Evolutionary conservation across 2,797 vertebrate species (phyloP).

Genomic region (Geotrypetes seraphini): DNA sequence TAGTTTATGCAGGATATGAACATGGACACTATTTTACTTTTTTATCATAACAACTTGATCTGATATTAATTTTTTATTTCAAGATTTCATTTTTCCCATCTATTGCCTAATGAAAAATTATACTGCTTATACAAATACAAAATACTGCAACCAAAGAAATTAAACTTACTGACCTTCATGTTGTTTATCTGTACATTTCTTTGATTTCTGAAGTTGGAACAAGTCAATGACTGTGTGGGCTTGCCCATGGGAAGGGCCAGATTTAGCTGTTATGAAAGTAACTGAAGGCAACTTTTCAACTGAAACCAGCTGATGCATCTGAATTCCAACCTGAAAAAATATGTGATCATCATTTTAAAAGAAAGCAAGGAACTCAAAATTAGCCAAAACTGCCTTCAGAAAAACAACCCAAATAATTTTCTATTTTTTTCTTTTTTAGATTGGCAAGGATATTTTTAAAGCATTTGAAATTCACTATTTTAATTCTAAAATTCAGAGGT

Average conservation of each 20-base stretch:
- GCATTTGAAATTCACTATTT: too few relatives aligned
- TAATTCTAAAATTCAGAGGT: too few relatives aligned
- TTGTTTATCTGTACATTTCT: constrained; percentile 40
- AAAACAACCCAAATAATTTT: too few relatives aligned
- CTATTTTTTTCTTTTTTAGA: too few relatives aligned
- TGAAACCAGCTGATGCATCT: constrained; percentile 79
- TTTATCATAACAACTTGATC: too few relatives aligned
- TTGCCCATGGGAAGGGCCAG: constrained; percentile 35
- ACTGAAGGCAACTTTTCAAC: constrained; percentile 34
- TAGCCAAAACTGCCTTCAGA: too few relatives aligned
- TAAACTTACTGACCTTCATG: constrained; percentile 14
- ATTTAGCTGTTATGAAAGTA: constrained; percentile 25
- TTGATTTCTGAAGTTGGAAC: constrained; percentile 57
- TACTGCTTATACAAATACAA: background rate
- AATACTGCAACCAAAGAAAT: background rate
- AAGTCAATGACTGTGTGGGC: constrained; percentile 75
- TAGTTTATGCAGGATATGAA: too few relatives aligned
- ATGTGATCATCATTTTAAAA: background rate
- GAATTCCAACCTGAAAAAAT: constrained; percentile 71
- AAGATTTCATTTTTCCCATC: background rate
- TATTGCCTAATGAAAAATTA: background rate
- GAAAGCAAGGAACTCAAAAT: background rate
- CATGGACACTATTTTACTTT: too few relatives aligned
- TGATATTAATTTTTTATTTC: too few relatives aligned
- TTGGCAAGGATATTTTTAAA: too few relatives aligned